Evolutionary conservation across 1,140 invertebrate species (phyloP).

Genomic region (Cydia strobilella): DNA sequence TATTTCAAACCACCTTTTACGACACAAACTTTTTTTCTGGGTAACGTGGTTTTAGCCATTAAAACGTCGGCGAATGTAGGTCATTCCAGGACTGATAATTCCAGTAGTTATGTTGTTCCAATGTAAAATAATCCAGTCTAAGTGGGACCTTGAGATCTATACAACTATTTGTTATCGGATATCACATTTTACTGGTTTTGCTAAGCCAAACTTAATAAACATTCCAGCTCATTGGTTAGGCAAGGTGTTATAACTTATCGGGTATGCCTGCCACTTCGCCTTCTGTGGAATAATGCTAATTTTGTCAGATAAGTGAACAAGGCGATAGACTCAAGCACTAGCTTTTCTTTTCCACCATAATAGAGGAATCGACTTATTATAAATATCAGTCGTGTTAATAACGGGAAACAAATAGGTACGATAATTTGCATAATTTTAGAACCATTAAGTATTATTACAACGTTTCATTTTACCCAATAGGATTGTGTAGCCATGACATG

Average conservation of each 20-base stretch:
- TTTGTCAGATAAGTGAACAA: background rate
- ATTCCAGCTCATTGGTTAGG: background rate
- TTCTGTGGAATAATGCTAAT: conserved; percentile 13
- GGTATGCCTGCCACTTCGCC: background rate
- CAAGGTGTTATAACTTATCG: background rate
- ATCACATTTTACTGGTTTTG: background rate
- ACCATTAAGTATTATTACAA: background rate
- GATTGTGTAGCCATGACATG: too few species aligned
- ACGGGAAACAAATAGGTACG: background rate
- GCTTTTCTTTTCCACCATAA: background rate
- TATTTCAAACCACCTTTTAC: background rate
- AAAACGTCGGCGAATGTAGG: background rate
- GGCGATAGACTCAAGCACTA: background rate
- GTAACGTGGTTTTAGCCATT: conserved; percentile 1
- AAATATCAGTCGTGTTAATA: background rate
- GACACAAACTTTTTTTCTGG: background rate
- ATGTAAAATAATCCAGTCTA: background rate
- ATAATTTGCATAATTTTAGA: background rate
- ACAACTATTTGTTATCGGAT: background rate
- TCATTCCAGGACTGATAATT: conserved; percentile 6
- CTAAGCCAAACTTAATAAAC: background rate
- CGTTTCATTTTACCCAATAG: too few species aligned
- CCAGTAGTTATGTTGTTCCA: background rate
- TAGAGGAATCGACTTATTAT: background rate
- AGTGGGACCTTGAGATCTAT: background rate